These are phyloP conservation scores for Protomyctophum bolini DNA, from an alignment of 2,113 vertebrate genomes.

Conservation along the genomic window DNA sequence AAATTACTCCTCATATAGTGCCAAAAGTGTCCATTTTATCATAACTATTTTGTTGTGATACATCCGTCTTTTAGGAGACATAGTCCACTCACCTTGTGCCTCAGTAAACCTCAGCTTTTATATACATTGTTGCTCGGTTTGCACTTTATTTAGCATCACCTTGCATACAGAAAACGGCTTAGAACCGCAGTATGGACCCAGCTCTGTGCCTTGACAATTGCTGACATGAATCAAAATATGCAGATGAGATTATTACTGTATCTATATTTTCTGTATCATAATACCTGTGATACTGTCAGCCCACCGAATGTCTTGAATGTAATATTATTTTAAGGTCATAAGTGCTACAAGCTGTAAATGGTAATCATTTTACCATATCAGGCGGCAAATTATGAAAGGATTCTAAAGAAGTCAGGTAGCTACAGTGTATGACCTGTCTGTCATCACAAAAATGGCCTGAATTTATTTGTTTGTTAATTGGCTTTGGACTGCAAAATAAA, in stretches of 20 bases:
- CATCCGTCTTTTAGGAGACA: neutral
- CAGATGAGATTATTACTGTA: slow-evolving; percentile 4
- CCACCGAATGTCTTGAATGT: slow-evolving; percentile 65
- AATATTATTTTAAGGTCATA: slow-evolving; percentile 13
- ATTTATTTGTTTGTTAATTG: neutral
- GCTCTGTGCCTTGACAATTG: neutral
- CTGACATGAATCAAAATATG: slow-evolving; percentile 8
- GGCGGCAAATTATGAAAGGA: neutral
- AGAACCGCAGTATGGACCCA: slow-evolving; percentile 3
- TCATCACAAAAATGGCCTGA: neutral
- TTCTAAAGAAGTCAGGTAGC: neutral
- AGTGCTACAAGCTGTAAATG: slow-evolving; percentile 2
- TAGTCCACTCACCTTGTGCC: neutral
- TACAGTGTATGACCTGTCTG: neutral
- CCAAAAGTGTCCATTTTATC: too few species aligned
- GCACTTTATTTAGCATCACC: slow-evolving; percentile 44
- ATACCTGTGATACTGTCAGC: slow-evolving; percentile 18
- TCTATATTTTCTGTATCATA: neutral
- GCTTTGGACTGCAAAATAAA: neutral
- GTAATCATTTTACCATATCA: slow-evolving; percentile 12
- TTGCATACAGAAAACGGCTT: slow-evolving; percentile 13
- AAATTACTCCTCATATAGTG: too few species aligned
- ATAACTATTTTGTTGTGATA: too few species aligned
- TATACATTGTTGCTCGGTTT: slow-evolving; percentile 33
- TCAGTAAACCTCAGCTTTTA: slow-evolving; percentile 25